Conservation (phyloP, 2,888 invertebrate species). For the Diaperis boleti region DNA sequence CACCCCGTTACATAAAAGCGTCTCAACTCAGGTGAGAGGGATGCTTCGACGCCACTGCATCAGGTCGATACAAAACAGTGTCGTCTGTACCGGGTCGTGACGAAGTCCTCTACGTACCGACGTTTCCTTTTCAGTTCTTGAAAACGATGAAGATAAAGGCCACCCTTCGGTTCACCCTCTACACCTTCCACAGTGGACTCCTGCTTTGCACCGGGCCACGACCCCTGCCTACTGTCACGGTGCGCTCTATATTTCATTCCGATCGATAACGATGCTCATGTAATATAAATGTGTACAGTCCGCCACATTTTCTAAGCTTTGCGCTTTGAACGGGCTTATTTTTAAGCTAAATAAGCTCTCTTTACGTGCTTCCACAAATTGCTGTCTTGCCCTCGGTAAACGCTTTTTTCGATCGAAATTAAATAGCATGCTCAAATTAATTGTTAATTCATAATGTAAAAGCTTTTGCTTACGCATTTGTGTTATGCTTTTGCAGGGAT, state of each 20-base stretch:
- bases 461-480: no score
- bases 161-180: constrained; percentile 28
- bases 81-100: constrained; percentile 11
- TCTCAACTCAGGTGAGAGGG: constrained; percentile 26
- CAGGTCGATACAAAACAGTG: constrained; percentile 25
- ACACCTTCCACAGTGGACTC: constrained; percentile 39
- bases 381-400: neutral
- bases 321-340: constrained; percentile 9
- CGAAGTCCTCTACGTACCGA: constrained; percentile 16
- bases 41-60: constrained; percentile 12
- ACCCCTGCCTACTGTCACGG: constrained; percentile 38
- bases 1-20: neutral
- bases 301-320: constrained; percentile 16
- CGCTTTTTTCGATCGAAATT: neutral
- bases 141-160: constrained; percentile 30
- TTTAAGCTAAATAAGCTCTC: constrained; percentile 9
- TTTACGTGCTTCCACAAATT: constrained; percentile 2
- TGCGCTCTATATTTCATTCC: constrained; percentile 46
- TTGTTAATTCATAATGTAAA: no score
- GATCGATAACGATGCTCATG: constrained; percentile 53
- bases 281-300: constrained; percentile 47
- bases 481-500: no score
- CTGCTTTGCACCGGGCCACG: constrained; percentile 31
- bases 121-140: constrained; percentile 11
- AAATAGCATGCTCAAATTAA: neutral